Conservation (phyloP, 2,113 vertebrate genomes). For the Spea multiplicata region DNA sequence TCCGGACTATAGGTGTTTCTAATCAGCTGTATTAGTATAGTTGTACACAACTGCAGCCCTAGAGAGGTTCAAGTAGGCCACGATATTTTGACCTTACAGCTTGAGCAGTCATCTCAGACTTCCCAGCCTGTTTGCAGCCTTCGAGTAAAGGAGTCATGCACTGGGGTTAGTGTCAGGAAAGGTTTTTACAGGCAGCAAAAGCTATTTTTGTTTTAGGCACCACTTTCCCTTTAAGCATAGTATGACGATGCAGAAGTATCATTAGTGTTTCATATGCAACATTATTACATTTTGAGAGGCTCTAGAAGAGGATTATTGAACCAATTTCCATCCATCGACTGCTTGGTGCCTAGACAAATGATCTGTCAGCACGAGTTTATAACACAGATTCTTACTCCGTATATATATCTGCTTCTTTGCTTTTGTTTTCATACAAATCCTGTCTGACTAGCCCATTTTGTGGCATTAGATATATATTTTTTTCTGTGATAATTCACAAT, state of each 20-base stretch:
- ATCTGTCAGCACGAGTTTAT: slow-evolving; percentile 43
- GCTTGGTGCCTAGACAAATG: slow-evolving; percentile 39
- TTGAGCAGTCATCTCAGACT: too few species aligned
- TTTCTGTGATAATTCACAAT: background rate
- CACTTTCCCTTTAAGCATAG: background rate
- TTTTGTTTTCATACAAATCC: slow-evolving; percentile 1
- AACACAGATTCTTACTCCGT: slow-evolving; percentile 15
- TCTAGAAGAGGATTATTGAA: slow-evolving; percentile 40
- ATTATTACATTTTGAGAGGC: slow-evolving; percentile 16
- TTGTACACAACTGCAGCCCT: too few species aligned
- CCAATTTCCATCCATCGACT: slow-evolving; percentile 36
- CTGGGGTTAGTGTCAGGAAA: too few species aligned
- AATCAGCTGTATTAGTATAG: too few species aligned
- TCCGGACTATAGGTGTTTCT: too few species aligned
- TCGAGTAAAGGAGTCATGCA: too few species aligned
- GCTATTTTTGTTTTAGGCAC: too few species aligned
- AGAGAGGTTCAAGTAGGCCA: too few species aligned
- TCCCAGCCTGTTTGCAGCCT: too few species aligned
- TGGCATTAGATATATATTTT: background rate
- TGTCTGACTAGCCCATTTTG: background rate
- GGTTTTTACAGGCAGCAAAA: too few species aligned
- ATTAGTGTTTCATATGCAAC: slow-evolving; percentile 37
- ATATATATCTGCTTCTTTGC: slow-evolving; percentile 5
- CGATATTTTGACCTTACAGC: too few species aligned
- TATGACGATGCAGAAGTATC: slow-evolving; percentile 3